Evolutionary conservation across 2,888 invertebrate genomes (phyloP).

Genomic region (Elgonia sp.): DNA sequence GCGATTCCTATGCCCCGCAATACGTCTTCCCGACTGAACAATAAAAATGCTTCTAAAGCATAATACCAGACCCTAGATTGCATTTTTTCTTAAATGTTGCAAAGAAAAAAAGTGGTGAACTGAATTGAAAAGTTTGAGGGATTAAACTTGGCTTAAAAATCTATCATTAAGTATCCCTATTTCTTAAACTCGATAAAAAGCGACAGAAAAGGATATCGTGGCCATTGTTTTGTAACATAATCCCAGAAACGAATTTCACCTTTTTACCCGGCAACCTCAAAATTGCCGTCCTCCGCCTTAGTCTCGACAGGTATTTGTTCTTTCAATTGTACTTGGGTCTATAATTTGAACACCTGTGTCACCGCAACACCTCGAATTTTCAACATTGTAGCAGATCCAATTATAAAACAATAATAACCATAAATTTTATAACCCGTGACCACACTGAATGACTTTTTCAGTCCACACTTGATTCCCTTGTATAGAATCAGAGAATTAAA

Average conservation of each 20-base stretch:
- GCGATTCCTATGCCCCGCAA: conserved; percentile 13
- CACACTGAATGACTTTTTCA: conserved; percentile 33
- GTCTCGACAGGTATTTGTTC: conserved; percentile 49
- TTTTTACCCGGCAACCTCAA: conserved; percentile 57
- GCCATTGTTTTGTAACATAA: conserved; percentile 46
- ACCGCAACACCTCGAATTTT: conserved; percentile 47
- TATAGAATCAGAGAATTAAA: too few relatives aligned
- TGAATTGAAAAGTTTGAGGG: too few relatives aligned
- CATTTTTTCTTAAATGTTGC: neutral
- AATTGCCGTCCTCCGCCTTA: conserved; percentile 43
- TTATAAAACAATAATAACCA: conserved; percentile 19
- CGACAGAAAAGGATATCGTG: conserved; percentile 3
- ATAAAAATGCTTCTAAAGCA: neutral
- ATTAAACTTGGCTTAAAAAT: too few relatives aligned
- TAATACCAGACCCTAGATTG: neutral
- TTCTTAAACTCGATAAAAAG: conserved; percentile 34
- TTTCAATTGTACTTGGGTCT: conserved; percentile 39
- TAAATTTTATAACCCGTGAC: conserved; percentile 38
- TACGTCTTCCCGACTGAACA: too few relatives aligned
- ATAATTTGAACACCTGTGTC: conserved; percentile 67
- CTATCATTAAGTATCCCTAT: conserved; percentile 17
- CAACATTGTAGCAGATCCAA: neutral
- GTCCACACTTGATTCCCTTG: too few relatives aligned
- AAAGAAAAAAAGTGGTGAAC: neutral
- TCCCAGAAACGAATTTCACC: conserved; percentile 54